Evolutionary conservation across 1,140 invertebrate genomes (phyloP), one percentile per base, ranked within the genome.

Genomic region (Diuraphis noxia): DNA sequence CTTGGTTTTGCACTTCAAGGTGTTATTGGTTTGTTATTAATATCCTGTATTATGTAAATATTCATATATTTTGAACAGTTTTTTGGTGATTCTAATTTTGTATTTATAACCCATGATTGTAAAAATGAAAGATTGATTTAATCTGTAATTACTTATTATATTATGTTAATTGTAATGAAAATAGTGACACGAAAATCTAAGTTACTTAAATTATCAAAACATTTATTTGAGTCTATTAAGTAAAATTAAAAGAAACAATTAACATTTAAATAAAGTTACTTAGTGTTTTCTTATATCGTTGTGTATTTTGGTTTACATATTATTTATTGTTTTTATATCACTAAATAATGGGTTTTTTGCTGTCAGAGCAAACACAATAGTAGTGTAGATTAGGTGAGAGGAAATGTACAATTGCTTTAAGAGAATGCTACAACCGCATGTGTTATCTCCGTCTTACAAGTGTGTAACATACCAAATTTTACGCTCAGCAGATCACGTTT

Each of bases 1-100:
- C 9, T 87, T 52, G 46, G 52, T 56, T 38, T 88, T 88, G 86
- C 86, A 88, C 86, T 87, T 40, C 4, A 63, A 56, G 49, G 49
- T 88, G 49, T 87, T 87, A 40, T 10, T 87, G 36, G 49, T 87
- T 87, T 52, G 34, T 56, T 56, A 72, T 72, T 72, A 36, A 56
- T 87, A 49, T 86, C 23, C 52, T 86, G 52, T 52, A 56, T 17
- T 56, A 56, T 87, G 34, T 87, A 52, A 56, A 87, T 34, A 49
- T 36, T 46, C 30, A 46, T 63, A 63, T 49, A 36, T 46, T n/a
- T 85, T 46, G 46, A 49, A 49, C n/a, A 85, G 23, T 40, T 63
- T 56, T 63, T 36, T 49, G 41, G 84, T 86, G 34, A 49, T 52
- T 3, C 36, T 56, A 86, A 72, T 52, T 52, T 87, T 56, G 9